These are phyloP conservation scores for Chrysodeixis includens DNA, from an alignment of 2,888 invertebrate species.

Conservation along the genomic window DNA sequence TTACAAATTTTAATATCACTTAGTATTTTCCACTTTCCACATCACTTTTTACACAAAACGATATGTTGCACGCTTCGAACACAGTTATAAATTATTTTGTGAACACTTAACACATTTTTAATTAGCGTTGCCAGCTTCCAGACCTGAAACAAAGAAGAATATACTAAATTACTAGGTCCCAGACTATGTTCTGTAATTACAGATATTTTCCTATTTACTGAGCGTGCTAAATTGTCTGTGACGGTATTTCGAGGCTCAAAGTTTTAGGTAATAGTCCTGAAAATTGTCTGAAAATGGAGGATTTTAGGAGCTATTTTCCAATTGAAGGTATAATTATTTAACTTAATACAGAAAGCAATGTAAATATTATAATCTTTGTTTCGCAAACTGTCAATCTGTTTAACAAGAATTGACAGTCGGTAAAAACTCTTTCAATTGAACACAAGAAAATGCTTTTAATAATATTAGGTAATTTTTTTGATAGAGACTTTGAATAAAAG, in stretches of 20 bases:
- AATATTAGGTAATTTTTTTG: too few species aligned
- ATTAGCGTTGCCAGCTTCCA: conserved; percentile 13
- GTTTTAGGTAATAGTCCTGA: neutral
- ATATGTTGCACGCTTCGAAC: conserved; percentile 9
- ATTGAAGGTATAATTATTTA: too few species aligned
- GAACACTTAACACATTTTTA: conserved; percentile 12
- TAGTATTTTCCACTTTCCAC: conserved; percentile 10
- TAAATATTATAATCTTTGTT: too few species aligned
- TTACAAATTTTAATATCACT: neutral
- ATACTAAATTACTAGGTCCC: conserved; percentile 24
- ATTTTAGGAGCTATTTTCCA: neutral
- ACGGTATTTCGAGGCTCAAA: neutral
- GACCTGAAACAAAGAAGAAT: conserved; percentile 57
- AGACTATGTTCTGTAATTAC: conserved; percentile 19
- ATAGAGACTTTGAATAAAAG: too few species aligned
- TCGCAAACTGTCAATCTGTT: too few species aligned
- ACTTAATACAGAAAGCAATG: too few species aligned
- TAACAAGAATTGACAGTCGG: too few species aligned
- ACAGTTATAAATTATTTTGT: conserved; percentile 16
- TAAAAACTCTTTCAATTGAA: too few species aligned
- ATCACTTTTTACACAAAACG: conserved; percentile 3
- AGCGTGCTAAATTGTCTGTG: neutral
- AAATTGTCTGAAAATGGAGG: neutral
- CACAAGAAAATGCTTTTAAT: too few species aligned
- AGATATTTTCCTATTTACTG: neutral